Evolutionary conservation across 1,140 invertebrate genomes (phyloP), one percentile per base, ranked within the genome.

Genomic region (Papilio xuthus): DNA sequence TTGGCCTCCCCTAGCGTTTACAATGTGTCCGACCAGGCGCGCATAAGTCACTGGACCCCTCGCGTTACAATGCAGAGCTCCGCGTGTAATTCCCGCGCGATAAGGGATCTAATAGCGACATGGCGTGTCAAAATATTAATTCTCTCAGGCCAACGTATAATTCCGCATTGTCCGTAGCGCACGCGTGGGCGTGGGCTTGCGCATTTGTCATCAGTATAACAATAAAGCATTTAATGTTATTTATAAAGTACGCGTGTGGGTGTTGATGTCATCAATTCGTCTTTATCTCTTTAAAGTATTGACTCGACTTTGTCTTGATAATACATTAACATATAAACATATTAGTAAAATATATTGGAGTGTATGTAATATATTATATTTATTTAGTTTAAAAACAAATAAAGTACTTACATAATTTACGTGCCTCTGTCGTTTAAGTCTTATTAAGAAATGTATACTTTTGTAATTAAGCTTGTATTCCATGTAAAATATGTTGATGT

Each of bases 101-200:
- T 89, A 91, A 90, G 90, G 84, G 89, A 86, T 89, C 90, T 92
- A 90, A 93, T 91, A 85, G 85, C 85, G 83, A 88, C 84, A 87
- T 90, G 83, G 84, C 89, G 88, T 91, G 90, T 89, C 88, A 86
- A 90, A 93, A 92, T 89, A 92, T 90, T 90, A 91, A 91, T 91
- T 90, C 90, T 84, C 84, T 85, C 86, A 85, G 88, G 80, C 86
- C 85, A 88, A 88, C 82, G 81, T 82, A 86, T 83, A 87, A 87
- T 83, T 83, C 72, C 82, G 80, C 82, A 86, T 86, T 85, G 85
- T 87, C 82, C 85, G 79, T 67, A 71, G 78, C 75, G 32, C 26
- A 28, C 70, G 32, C 53, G 89, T 90, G 88, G 91, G 90, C 88
- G 90, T 88, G 86, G 86, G 82, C 85, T 88, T 82, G 85, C 84